A percentile compares a stretch with the other conserved stretches of the same genome.
These are phyloP conservation scores for Cryptus armator DNA, from an alignment of 2,888 invertebrate genomes.

Conservation along the genomic window DNA sequence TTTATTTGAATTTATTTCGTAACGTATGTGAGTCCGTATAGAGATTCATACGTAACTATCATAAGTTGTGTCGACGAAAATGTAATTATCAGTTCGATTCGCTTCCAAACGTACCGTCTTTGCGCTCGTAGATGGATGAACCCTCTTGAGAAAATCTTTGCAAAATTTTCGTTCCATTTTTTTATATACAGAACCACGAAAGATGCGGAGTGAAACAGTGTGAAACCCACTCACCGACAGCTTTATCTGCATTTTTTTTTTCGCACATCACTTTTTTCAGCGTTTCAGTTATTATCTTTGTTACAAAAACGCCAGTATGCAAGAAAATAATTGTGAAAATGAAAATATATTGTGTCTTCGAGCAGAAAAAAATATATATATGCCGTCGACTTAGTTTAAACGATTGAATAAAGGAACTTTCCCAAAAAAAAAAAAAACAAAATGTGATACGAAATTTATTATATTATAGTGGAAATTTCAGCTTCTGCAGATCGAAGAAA, in stretches of 20 bases:
- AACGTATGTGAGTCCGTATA: no score
- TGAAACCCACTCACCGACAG: not conserved
- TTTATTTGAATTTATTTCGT: no score
- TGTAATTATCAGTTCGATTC: no score
- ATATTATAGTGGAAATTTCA: not conserved
- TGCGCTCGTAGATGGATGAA: no score
- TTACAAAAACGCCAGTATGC: not conserved
- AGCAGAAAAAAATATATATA: not conserved
- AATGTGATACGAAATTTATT: no score
- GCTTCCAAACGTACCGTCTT: no score
- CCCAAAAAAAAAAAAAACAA: not conserved
- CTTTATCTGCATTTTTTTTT: conserved; percentile 8
- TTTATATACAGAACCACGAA: not conserved
- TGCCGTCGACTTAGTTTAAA: conserved; percentile 14
- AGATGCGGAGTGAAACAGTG: not conserved
- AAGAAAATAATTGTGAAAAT: not conserved
- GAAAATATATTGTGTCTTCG: not conserved
- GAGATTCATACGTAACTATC: no score
- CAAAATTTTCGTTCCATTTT: no score
- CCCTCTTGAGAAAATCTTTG: no score
- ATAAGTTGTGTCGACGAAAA: no score
- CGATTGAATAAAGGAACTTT: conserved; percentile 19
- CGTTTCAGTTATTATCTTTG: not conserved
- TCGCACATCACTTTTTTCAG: not conserved
- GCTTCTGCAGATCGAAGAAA: not conserved